phyloP scores from a whole-genome alignment of 2,113 vertebrate species.

The Oceanites oceanicus region DNA sequence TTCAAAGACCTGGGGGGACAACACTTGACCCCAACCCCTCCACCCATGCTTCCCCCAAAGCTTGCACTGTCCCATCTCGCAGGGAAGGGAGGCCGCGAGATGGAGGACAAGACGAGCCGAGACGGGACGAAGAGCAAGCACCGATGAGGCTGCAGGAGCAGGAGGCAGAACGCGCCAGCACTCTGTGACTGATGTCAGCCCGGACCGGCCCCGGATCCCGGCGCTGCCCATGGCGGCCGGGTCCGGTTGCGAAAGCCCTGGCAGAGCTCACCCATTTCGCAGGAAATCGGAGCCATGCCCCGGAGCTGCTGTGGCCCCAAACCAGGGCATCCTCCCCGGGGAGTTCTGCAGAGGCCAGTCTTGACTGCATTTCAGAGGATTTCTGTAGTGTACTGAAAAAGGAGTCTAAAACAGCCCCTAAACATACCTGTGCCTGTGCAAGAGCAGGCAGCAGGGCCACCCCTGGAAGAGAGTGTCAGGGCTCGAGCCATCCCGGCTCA shows the following conservation, averaged over 20 bases:
- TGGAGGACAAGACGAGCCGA: not conserved
- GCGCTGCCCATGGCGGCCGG: fast-evolving
- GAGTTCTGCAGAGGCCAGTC: not conserved
- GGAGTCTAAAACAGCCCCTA: no score
- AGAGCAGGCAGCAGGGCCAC: not conserved
- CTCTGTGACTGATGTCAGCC: not conserved
- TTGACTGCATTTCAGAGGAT: not conserved
- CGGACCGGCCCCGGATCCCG: not conserved
- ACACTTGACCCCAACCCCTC: not conserved
- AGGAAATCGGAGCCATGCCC: not conserved
- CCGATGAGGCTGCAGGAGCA: not conserved
- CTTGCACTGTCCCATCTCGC: fast-evolving
- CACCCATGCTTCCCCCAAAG: not conserved
- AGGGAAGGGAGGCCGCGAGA: not conserved
- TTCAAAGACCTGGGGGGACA: not conserved
- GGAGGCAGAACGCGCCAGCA: not conserved
- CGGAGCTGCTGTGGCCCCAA: fast-evolving
- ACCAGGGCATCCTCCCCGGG: not conserved
- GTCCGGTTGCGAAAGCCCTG: not conserved
- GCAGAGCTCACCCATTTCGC: not conserved
- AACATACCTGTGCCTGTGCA: not conserved
- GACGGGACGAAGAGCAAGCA: not conserved
- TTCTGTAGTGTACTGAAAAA: not conserved
- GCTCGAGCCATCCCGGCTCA: not conserved
- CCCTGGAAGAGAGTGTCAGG: not conserved